Base-by-base conservation (phyloP, 1,140 invertebrate species). In the Lasaia peninsularis region DNA sequence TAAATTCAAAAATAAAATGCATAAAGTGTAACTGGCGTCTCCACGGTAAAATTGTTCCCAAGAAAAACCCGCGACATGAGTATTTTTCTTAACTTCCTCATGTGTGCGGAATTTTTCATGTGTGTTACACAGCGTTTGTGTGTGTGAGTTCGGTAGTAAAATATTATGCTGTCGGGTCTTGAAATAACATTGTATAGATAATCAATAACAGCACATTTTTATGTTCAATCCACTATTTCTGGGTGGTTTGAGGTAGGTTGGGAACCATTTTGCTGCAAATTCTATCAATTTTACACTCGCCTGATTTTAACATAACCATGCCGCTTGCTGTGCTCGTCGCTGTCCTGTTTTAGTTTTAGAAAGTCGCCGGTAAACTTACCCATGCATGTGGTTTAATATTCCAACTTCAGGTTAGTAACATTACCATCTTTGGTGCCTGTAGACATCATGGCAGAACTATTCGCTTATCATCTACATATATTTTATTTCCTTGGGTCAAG, bases 161-260 rank as follows among this genome's bases (percentile, higher is more conserved):
- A 86, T 86, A 88, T 86, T 86, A 88, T 88, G 81, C 83, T 81
- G 82, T 81, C 80, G 81, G 72, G 78, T 80, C 80, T 86, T 71
- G 80, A 82, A 88, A 88, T 88, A 88, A 88, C 85, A 85, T 88
- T 88, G 85, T 88, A 88, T 88, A 83, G 82, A 83, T 88, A 88
- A 88, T 88, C 85, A 88, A 88, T 88, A 88, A 83, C 76, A 72
- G 69, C 67, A 60, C 67, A 80, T 80, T 86, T 82, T 84, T 84
- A 80, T 78, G 75, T 73, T 64, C 60, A 58, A 70, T 69, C 67
- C 64, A 71, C 60, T 57, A 68, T 69, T 67, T 68, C 67, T 67
- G 67, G 55, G 65, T 66, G 18, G 52, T 65, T 67, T 75, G 58
- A 28, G 66, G 65, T 62, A 72, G 65, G 68, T 68, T 72, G 33